Percentiles rank a stretch among this genome's conserved stretches.
Conservation (phyloP, 2,797 vertebrate species). For the Mallotus villosus region DNA sequence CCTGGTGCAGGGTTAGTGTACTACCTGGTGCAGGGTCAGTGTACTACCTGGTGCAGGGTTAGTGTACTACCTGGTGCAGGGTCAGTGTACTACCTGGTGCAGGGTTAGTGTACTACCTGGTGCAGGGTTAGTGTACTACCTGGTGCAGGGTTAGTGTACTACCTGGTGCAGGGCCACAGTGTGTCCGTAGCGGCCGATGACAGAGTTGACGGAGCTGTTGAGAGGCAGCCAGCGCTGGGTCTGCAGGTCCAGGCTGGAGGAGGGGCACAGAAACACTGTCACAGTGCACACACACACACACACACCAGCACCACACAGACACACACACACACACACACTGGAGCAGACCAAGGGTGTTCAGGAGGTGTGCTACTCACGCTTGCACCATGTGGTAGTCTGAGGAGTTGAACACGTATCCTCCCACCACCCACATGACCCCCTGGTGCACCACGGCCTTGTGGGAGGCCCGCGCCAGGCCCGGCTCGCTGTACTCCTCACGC, state of each 20-base stretch:
- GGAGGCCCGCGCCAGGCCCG: slow-evolving; percentile 85
- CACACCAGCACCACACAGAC: background rate
- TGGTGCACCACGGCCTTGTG: slow-evolving; percentile 89
- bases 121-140: no score
- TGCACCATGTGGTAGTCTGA: slow-evolving; percentile 92
- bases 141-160: background rate
- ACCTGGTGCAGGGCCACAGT: slow-evolving; percentile 88
- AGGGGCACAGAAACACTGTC: background rate
- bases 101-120: no score
- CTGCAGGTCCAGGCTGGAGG: slow-evolving; percentile 83
- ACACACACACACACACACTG: background rate
- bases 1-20: no score
- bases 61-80: no score
- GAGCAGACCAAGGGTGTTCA: background rate
- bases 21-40: no score
- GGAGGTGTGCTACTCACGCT: slow-evolving; percentile 82
- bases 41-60: no score
- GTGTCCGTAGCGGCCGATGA: slow-evolving; percentile 92
- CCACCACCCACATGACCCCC: slow-evolving; percentile 92
- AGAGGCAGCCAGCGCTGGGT: slow-evolving; percentile 84
- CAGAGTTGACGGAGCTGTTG: slow-evolving; percentile 79
- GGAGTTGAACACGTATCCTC: slow-evolving; percentile 96
- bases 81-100: no score
- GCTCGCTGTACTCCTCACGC: slow-evolving; percentile 76
- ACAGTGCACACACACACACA: background rate